Evolutionary conservation across 2,113 vertebrate genomes (phyloP).

Genomic region (Ceratotherium simum): DNA sequence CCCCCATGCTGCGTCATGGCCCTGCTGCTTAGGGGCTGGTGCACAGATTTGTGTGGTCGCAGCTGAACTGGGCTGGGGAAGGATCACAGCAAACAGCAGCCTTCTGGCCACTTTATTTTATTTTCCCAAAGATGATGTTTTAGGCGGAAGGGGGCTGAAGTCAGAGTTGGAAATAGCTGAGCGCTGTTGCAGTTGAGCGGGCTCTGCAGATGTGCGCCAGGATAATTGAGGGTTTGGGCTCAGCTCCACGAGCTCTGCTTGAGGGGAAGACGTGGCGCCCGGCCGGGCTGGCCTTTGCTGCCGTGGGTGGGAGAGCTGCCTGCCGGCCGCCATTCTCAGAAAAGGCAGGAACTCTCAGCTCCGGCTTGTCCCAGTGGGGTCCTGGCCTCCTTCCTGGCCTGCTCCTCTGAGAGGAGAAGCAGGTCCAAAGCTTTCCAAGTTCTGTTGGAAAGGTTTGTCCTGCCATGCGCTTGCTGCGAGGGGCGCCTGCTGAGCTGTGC

Average conservation of each 20-base stretch:
- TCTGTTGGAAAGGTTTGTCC: not conserved
- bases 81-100: not conserved
- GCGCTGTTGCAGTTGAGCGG: constrained; percentile 73
- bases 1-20: accelerated
- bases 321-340: constrained; percentile 18
- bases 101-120: constrained; percentile 57
- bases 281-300: not conserved
- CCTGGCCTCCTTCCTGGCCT: not conserved
- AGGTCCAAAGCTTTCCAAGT: not conserved
- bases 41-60: not conserved
- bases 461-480: not conserved
- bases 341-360: not conserved
- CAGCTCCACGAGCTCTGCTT: constrained; percentile 57
- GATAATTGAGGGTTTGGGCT: constrained; percentile 83
- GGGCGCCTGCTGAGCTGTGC: not conserved
- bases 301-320: not conserved
- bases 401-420: accelerated
- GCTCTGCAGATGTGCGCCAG: constrained; percentile 78
- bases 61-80: not conserved
- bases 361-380: not conserved
- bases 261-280: not conserved
- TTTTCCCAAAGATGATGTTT: constrained; percentile 63
- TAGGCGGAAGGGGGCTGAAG: constrained; percentile 69
- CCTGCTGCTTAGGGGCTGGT: accelerated
- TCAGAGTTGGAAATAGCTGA: constrained; percentile 84